These are phyloP conservation scores for Pelobates fuscus DNA, from an alignment of 2,113 vertebrate species.

Conservation along the genomic window DNA sequence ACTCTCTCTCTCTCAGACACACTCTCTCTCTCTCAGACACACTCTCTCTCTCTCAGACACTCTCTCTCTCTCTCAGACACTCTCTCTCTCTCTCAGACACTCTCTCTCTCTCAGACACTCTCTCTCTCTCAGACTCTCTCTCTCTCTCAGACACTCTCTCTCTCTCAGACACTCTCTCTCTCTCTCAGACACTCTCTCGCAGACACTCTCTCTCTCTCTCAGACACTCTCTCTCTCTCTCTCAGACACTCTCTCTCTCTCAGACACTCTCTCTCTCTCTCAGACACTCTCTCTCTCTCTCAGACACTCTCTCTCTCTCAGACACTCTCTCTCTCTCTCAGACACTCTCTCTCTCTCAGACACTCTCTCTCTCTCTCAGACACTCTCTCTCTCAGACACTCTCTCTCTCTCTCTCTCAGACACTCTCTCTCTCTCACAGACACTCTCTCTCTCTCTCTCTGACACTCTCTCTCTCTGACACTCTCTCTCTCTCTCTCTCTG, in stretches of 20 bases:
- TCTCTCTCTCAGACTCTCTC: background rate
- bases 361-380: too few species aligned
- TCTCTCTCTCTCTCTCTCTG: too few species aligned
- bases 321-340: constrained; percentile 41
- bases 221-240: background rate
- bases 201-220: background rate
- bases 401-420: too few species aligned
- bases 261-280: background rate
- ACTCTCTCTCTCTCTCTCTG: too few species aligned
- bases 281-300: background rate
- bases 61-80: background rate
- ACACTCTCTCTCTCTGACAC: too few species aligned
- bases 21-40: background rate
- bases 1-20: background rate
- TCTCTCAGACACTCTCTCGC: background rate
- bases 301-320: background rate
- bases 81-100: background rate
- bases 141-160: background rate
- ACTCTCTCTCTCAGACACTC: too few species aligned
- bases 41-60: background rate
- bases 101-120: background rate
- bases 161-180: background rate
- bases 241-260: background rate
- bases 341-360: constrained; percentile 54
- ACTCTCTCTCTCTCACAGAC: too few species aligned